Percentiles rank a stretch among this genome's conserved stretches.
Evolutionary conservation across 2,113 vertebrate species (phyloP).

Genomic region (Tapirus terrestris): DNA sequence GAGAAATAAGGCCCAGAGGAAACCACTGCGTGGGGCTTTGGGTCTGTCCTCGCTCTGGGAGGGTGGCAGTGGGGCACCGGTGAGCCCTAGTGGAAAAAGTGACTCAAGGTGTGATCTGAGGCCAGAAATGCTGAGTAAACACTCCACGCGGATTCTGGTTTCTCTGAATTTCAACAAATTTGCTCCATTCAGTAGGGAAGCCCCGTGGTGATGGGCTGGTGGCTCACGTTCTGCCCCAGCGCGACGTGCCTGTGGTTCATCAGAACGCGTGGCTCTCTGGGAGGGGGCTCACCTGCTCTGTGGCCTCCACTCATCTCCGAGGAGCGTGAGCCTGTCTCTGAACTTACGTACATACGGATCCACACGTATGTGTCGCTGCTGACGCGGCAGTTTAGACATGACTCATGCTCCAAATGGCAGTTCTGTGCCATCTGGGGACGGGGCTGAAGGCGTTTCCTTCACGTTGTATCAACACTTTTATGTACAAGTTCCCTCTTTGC

Average conservation of each 20-base stretch:
- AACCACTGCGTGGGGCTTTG: background rate
- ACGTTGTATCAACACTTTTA: background rate
- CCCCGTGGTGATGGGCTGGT: fast-evolving
- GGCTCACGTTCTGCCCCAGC: background rate
- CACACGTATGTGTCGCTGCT: background rate
- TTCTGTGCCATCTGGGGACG: background rate
- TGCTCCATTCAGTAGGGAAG: background rate
- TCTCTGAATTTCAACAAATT: slow-evolving; percentile 49
- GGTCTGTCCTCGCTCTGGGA: background rate
- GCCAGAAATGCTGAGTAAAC: slow-evolving; percentile 2
- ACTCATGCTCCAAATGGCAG: background rate
- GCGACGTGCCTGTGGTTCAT: fast-evolving
- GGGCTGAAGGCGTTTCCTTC: background rate
- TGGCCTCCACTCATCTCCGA: fast-evolving
- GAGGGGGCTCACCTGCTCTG: background rate
- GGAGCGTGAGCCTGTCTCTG: background rate
- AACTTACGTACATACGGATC: fast-evolving
- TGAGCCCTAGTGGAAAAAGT: background rate
- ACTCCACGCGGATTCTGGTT: background rate
- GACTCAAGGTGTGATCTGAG: background rate
- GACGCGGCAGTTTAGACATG: background rate
- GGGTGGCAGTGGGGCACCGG: background rate
- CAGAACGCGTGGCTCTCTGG: background rate
- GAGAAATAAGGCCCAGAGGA: background rate
- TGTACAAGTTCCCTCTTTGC: background rate